These are phyloP conservation scores for Paracyclopina nana DNA, from an alignment of 1,140 invertebrate species.

Conservation along the genomic window DNA sequence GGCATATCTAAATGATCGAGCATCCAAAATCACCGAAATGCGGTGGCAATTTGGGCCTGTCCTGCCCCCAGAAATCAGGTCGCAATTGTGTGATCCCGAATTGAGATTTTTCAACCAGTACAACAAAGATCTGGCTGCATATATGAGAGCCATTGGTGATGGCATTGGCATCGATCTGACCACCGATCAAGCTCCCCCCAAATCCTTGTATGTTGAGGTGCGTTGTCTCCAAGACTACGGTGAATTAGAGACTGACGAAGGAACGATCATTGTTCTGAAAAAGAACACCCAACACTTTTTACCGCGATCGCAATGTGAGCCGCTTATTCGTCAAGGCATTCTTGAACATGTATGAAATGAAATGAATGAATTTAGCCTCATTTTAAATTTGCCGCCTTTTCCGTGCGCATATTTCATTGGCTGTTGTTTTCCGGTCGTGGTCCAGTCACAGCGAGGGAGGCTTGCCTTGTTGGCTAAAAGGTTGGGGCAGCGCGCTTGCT, in stretches of 20 bases:
- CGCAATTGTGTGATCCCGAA: slow-evolving; percentile 57
- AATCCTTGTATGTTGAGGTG: slow-evolving; percentile 70
- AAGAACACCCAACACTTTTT: slow-evolving; percentile 83
- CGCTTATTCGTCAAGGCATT: slow-evolving; percentile 73
- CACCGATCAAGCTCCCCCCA: slow-evolving; percentile 70
- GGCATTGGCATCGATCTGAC: slow-evolving; percentile 61
- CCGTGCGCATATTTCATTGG: too few species aligned
- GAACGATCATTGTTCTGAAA: slow-evolving; percentile 62
- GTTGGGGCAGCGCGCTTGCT: too few species aligned
- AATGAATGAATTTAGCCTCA: too few species aligned
- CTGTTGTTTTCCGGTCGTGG: too few species aligned
- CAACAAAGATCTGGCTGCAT: slow-evolving; percentile 59
- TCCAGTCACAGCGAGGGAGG: too few species aligned
- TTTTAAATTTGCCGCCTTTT: too few species aligned
- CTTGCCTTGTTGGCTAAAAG: too few species aligned
- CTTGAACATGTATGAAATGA: slow-evolving; percentile 61
- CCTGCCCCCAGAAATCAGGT: slow-evolving; percentile 58
- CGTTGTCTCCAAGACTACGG: slow-evolving; percentile 74
- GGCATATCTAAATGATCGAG: slow-evolving; percentile 41
- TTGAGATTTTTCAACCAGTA: slow-evolving; percentile 69
- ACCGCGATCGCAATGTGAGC: slow-evolving; percentile 65
- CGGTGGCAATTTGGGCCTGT: slow-evolving; percentile 84
- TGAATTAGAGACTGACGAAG: slow-evolving; percentile 79
- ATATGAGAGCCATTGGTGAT: slow-evolving; percentile 68
- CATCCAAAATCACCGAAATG: slow-evolving; percentile 37